Evolutionary conservation across 2,888 invertebrate genomes (phyloP).

Genomic region (Habrosyne pyritoides): DNA sequence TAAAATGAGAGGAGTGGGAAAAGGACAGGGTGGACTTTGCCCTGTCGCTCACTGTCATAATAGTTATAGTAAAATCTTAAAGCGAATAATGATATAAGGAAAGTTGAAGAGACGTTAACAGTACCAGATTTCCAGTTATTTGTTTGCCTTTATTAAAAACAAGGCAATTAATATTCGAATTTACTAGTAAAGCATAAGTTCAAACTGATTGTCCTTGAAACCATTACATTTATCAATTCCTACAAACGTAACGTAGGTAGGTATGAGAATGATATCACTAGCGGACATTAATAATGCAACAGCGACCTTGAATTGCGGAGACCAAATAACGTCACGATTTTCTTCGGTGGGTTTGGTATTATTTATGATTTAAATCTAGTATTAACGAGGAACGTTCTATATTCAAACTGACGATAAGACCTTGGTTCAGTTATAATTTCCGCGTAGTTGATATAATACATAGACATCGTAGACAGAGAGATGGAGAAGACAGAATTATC

Average conservation of each 20-base stretch:
- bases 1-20: too few relatives aligned
- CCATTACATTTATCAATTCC: background rate
- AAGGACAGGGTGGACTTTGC: too few relatives aligned
- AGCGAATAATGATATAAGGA: too few relatives aligned
- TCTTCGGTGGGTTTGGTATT: conserved; percentile 16
- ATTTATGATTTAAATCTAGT: background rate
- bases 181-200: too few relatives aligned
- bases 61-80: too few relatives aligned
- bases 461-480: background rate
- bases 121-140: too few relatives aligned
- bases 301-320: conserved; percentile 47
- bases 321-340: conserved; percentile 46
- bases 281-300: conserved; percentile 57
- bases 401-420: background rate
- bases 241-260: conserved; percentile 25
- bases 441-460: background rate
- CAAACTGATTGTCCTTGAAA: background rate
- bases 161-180: background rate
- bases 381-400: background rate
- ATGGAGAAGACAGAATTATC: too few relatives aligned
- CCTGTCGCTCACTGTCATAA: too few relatives aligned
- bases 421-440: background rate
- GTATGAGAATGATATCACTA: conserved; percentile 54
- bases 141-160: too few relatives aligned
- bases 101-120: too few relatives aligned